These are phyloP conservation scores for Phytoseiulus persimilis DNA, from an alignment of 2,888 invertebrate species.

Conservation along the genomic window DNA sequence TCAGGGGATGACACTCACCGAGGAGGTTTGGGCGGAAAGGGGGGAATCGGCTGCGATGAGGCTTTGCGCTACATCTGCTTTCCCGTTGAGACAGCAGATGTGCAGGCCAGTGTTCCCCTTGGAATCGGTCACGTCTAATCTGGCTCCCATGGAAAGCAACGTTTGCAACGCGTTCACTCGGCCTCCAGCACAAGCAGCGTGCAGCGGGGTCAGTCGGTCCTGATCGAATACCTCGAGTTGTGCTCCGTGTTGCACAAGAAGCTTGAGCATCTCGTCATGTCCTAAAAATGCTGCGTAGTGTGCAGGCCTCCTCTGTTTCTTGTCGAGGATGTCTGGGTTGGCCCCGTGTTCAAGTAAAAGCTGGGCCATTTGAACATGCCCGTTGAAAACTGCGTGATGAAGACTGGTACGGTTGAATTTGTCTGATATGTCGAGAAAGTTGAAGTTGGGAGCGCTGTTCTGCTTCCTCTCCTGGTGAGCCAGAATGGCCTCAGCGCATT, in stretches of 20 bases:
- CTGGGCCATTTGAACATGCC: conserved; percentile 56
- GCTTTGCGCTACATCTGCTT: conserved; percentile 55
- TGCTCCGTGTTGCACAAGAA: conserved; percentile 49
- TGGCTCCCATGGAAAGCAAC: conserved; percentile 56
- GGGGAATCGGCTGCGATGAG: conserved; percentile 55
- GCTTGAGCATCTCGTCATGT: conserved; percentile 50
- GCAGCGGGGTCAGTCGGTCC: conserved; percentile 56
- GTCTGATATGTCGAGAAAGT: conserved; percentile 54
- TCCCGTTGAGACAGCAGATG: conserved; percentile 59
- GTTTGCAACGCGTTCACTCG: conserved; percentile 52
- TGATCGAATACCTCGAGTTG: conserved; percentile 52
- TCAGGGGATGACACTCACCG: conserved; percentile 51
- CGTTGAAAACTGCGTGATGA: conserved; percentile 60
- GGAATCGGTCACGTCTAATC: conserved; percentile 56
- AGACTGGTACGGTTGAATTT: conserved; percentile 58
- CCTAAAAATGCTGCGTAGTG: conserved; percentile 61
- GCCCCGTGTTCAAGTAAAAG: conserved; percentile 56
- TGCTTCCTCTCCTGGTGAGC: conserved; percentile 51
- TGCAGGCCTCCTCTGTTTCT: conserved; percentile 58
- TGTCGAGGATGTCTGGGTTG: conserved; percentile 59
- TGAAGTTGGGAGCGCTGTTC: conserved; percentile 18
- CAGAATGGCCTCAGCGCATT: conserved; percentile 56
- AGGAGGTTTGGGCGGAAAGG: conserved; percentile 56
- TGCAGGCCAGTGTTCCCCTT: conserved; percentile 59
- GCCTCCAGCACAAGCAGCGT: conserved; percentile 58